Base-by-base conservation (phyloP, 1,140 invertebrate genomes). In the Neodiprion lecontei region DNA sequence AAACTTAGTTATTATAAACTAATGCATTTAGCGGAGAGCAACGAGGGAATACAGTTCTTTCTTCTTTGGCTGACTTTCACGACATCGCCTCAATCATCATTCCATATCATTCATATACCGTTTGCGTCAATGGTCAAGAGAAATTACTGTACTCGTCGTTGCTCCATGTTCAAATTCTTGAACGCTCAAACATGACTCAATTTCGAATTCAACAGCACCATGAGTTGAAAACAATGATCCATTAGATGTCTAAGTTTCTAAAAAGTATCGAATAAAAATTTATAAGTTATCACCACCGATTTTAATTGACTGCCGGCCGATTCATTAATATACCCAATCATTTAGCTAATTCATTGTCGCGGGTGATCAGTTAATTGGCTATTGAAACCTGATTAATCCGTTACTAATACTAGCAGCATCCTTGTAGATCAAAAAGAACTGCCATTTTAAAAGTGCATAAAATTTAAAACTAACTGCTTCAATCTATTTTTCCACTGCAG, bases 91-190 rank as follows among this genome's bases (percentile, higher is more conserved):
- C 71, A 78, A 84, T 83, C 82, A 80, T 84, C 83, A 79, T 70
- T 78, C 61, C 83, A 85, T 85, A 85, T 85, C 83, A 85, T 83
- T 78, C 83, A 84, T 85, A 75, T 81, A 78, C 80, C 14, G 78
- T 80, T 81, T 84, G 82, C 80, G 83, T 86, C 83, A 74, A 85
- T 84, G 79, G 81, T 81, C 76, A 70, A 61, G 71, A 70, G 53
- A 40, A 66, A 67, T 67, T 50, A 61, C 61, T 23, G 61, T 74
- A 69, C 23, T 74, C 53, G 53, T 78, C 65, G 77, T 74, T 72
- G 74, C 76, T 77, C 75, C 48, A 28, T 72, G 72, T 71, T 70
- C 75, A 79, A 53, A 68, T 76, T 65, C 53, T 61, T 61, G 53
- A 12, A 40, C n/a, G 53, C 53, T 61, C 53, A 61, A 61, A 14